Base-by-base conservation (phyloP, 2,888 invertebrate genomes). In the Parapristionchus giblindavisi region DNA sequence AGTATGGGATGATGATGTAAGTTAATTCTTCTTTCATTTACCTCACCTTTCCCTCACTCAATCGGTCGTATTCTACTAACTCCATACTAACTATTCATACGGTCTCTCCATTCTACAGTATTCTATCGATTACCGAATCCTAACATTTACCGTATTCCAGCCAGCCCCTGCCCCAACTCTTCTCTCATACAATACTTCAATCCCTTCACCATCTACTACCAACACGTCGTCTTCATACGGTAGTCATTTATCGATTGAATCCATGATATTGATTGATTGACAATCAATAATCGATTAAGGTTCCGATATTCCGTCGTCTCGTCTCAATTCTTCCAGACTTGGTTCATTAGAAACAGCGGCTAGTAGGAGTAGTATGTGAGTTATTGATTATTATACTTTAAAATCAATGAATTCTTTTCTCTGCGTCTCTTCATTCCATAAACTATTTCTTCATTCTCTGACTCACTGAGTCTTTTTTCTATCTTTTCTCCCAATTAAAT, bases 281-380 rank as follows among this genome's bases (percentile, higher is more conserved):
- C 40, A 24, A 24, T 4, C 61, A 61, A 40, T 27, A 36, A 40
- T n/a, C 60, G 6, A 2, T n/a, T 21, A 40, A 61, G 21, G 24
- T 38, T 40, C n/a, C n/a, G n/a, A n/a, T n/a, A 27, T 27, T 61
- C 60, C 60, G 6, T 60, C 60, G 38, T 27, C 38, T 6, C 24
- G 38, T 24, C 24, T 61, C 21, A 5, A 40, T 38, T 40, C 61
- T 24, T 27, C 36, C 40, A 43, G 66, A 66, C 36, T 32, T 32
- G 66, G 66, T 27, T 66, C 66, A 66, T 32, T 66, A 0, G 66
- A 66, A 11, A 66, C 43, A 34, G 66, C 66, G 5, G 66, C 38
- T 29, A 43, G n/a, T 27, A 43, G 66, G 32, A 66, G 40, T 66
- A 66, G 66, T 51, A 66, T 66, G 66, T 66, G 21, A 66, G 66